Evolutionary conservation across 2,888 invertebrate genomes (phyloP).

Genomic region (Ennomos quercinarius): DNA sequence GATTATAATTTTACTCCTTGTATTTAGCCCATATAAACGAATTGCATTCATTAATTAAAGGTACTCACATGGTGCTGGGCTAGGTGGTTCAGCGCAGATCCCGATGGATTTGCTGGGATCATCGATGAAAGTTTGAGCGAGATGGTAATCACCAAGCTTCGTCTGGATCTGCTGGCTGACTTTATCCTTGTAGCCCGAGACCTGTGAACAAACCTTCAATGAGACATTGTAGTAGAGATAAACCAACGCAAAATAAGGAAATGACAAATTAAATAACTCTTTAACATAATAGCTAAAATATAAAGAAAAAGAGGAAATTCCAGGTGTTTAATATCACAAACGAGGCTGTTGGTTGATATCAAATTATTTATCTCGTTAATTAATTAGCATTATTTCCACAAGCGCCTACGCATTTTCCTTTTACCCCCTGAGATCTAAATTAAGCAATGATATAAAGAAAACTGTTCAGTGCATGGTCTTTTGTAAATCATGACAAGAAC

Average conservation of each 20-base stretch:
- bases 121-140: conserved; percentile 88
- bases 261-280: not conserved
- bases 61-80: conserved; percentile 87
- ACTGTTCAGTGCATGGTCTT: conserved; percentile 2
- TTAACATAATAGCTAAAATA: not conserved
- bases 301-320: conserved; percentile 9
- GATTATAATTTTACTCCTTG: not conserved
- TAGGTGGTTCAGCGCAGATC: conserved; percentile 88
- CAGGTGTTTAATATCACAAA: conserved; percentile 13
- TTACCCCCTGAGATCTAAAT: conserved; percentile 15
- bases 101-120: conserved; percentile 89
- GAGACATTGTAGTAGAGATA: not conserved
- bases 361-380: conserved; percentile 27
- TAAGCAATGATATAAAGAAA: conserved; percentile 6
- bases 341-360: conserved; percentile 4
- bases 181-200: conserved; percentile 86
- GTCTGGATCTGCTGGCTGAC: conserved; percentile 90
- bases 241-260: not conserved
- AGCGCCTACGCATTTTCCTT: conserved; percentile 17
- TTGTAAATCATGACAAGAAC: conserved; percentile 9
- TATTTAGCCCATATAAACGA: not conserved
- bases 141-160: conserved; percentile 89
- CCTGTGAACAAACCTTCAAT: conserved; percentile 70
- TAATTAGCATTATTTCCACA: conserved; percentile 15
- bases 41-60: not conserved